Evolutionary conservation across 2,888 invertebrate species (phyloP).

Genomic region (Aproaerema taeniolella): DNA sequence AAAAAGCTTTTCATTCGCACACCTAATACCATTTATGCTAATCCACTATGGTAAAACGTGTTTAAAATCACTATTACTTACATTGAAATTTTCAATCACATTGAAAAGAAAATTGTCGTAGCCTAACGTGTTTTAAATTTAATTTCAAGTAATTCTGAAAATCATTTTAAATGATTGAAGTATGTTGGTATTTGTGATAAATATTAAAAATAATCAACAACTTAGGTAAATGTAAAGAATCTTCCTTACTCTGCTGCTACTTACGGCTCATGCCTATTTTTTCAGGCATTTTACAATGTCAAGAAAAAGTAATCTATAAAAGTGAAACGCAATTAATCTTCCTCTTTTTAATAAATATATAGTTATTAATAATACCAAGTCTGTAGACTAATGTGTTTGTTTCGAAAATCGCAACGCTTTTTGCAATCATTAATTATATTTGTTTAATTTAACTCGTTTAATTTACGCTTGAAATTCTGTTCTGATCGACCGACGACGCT

Average conservation of each 20-base stretch:
- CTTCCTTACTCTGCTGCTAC: no score
- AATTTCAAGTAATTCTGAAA: no score
- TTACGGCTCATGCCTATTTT: no score
- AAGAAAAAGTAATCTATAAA: slow-evolving; percentile 12
- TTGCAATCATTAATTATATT: slow-evolving; percentile 58
- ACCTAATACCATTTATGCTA: slow-evolving; percentile 44
- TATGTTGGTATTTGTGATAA: no score
- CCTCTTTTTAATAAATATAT: slow-evolving; percentile 12
- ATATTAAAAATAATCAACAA: no score
- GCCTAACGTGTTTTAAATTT: no score
- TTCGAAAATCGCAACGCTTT: slow-evolving; percentile 46
- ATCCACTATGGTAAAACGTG: slow-evolving; percentile 68
- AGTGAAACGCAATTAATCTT: slow-evolving; percentile 19
- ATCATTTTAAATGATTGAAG: no score
- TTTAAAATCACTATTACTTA: no score
- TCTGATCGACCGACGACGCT: slow-evolving; percentile 30
- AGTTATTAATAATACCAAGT: slow-evolving; percentile 31
- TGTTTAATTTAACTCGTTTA: slow-evolving; percentile 59
- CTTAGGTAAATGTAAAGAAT: no score
- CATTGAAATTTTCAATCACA: no score
- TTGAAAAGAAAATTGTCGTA: no score
- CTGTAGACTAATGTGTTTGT: slow-evolving; percentile 41
- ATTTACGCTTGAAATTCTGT: slow-evolving; percentile 51
- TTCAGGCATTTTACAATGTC: slow-evolving; percentile 2
- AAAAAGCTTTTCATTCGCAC: slow-evolving; percentile 54